Percentiles rank a stretch among this genome's conserved stretches.
phyloP scores from a whole-genome alignment of 1,140 invertebrate species.

The Chionoecetes opilio region DNA sequence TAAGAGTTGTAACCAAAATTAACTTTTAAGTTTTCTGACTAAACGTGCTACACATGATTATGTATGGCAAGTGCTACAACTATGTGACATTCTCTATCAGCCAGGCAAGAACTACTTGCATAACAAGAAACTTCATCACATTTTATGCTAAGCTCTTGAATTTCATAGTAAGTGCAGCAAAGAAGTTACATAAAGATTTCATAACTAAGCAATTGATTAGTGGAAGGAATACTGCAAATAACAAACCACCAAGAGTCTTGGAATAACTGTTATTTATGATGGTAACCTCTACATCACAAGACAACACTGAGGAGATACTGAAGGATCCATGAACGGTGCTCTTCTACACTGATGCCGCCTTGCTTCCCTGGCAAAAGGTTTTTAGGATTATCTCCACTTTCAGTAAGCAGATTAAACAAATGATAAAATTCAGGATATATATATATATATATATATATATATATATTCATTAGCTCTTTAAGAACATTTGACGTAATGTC shows the following conservation, averaged over 20 bases:
- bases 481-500: no score
- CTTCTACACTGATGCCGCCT: background rate
- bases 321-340: background rate
- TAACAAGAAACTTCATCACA: no score
- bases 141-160: no score
- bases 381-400: background rate
- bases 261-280: background rate
- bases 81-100: no score
- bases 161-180: no score
- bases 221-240: background rate
- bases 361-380: background rate
- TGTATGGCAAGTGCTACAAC: no score
- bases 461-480: background rate
- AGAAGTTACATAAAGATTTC: no score
- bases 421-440: background rate
- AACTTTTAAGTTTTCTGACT: no score
- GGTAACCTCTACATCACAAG: slow-evolving; percentile 16
- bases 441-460: background rate
- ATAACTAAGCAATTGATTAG: no score
- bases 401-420: background rate
- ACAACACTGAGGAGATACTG: background rate
- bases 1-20: no score
- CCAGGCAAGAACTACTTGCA: no score
- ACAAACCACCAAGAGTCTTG: background rate
- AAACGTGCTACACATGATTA: no score